A percentile compares a stretch with the other conserved stretches of the same genome.
These are phyloP conservation scores for Terrapene triunguis DNA, from an alignment of 2,113 vertebrate genomes.

Conservation along the genomic window DNA sequence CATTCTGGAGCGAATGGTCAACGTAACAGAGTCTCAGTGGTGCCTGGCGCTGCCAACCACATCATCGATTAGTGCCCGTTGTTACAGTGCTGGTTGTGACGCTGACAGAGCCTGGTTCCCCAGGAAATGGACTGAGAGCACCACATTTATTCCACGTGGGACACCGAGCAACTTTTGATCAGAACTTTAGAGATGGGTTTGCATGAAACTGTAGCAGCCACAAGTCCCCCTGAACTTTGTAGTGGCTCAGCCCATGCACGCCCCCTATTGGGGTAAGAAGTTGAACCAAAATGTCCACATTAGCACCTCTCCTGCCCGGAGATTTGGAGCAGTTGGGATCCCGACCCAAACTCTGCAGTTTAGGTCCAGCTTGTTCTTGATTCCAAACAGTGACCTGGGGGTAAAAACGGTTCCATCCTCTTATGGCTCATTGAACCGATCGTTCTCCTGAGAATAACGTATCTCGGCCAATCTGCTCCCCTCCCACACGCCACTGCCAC, in stretches of 20 bases:
- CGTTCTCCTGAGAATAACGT: background rate
- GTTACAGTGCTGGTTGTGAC: background rate
- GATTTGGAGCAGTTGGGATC: background rate
- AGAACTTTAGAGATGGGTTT: background rate
- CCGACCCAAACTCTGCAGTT: background rate
- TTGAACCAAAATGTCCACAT: background rate
- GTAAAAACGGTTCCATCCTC: background rate
- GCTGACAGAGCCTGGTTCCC: background rate
- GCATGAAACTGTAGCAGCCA: background rate
- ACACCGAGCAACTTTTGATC: background rate
- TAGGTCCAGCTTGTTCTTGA: background rate
- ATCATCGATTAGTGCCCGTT: background rate
- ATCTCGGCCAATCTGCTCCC: background rate
- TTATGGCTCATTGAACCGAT: background rate
- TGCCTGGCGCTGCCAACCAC: background rate
- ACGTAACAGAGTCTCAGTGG: background rate
- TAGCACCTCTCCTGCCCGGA: background rate
- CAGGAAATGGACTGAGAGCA: background rate
- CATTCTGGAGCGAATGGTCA: background rate
- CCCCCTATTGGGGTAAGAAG: background rate
- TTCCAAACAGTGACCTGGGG: background rate
- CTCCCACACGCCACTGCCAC: background rate
- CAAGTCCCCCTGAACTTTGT: background rate
- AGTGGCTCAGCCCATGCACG: too few species aligned
- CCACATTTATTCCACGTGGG: background rate